Evolutionary conservation across 2,888 invertebrate species (phyloP), one percentile per base, ranked within the genome.

Genomic region (Drosophila mimica): DNA sequence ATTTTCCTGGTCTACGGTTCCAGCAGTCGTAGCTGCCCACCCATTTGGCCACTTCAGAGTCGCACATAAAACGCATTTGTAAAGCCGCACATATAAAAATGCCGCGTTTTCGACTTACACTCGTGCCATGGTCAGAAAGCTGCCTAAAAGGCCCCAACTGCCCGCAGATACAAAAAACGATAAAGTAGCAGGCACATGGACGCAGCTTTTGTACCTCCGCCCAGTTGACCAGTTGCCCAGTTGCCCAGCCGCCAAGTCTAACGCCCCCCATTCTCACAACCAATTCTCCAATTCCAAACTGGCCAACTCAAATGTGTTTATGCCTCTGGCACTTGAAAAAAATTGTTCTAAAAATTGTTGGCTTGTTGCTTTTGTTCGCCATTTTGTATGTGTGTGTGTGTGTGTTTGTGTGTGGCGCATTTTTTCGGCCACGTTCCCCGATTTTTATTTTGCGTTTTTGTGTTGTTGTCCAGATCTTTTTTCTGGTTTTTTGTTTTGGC

Each of bases 331-430:
- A 85, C 81, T 90, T 85, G 87, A 69, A 67, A 74, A 82, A 83
- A 79, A 80, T 83, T 81, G 82, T 89, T 84, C 81, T 79, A 82
- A 84, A 84, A 79, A 79, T 83, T 80, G 76, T 81, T 79, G 78
- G 83, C 85, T 79, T 89, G 88, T 88, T 81, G 90, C 88, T 90
- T 84, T 87, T 88, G 91, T 83, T 88, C 76, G 82, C 76, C 90
- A 81, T 83, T 88, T 88, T 76, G 75, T 77, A 28, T 33, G 30
- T 51, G 25, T 9, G 51, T n/a, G 3, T n/a, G 48, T 13, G 15
- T 36, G 9, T 38, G 13, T n/a, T 0, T 56, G 28, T 38, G 72
- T 40, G 73, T 54, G 77, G 81, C 67, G 74, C 72, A 72, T 74
- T 82, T 69, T 76, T 72, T 74, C 56, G 70, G 66, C 71, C 68